Evolutionary conservation across 2,888 invertebrate genomes (phyloP), one percentile per base, ranked within the genome.

Genomic region (Pemphredon lugubris): DNA sequence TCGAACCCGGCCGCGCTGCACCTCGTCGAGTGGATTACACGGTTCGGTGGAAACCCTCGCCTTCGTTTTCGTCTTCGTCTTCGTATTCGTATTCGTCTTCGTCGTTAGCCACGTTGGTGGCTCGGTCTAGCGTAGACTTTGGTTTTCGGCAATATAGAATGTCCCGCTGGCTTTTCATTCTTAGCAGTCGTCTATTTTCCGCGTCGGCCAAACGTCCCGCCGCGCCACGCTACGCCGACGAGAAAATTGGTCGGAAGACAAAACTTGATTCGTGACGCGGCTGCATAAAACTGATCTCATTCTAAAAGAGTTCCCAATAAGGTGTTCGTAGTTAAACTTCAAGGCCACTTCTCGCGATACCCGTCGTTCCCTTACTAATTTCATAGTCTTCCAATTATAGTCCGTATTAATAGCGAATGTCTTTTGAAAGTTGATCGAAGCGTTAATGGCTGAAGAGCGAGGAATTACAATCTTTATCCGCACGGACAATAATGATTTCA

Each of bases 21-120:
- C 77, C 73, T 71, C 65, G 75, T 75, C 71, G 75, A 77, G 75
- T 72, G 72, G 77, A 84, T 83, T 82, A 81, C 82, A 77, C 71
- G 72, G 64, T 55, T 77, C 71, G 69, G 68, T 60, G 54, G 50
- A 69, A 75, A 60, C 71, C 69, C 69, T 72, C n/a, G n/a, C n/a
- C n/a, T n/a, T n/a, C n/a, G n/a, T n/a, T n/a, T n/a, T n/a, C n/a
- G n/a, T n/a, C n/a, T n/a, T n/a, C n/a, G n/a, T n/a, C n/a, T n/a
- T n/a, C n/a, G n/a, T n/a, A n/a, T n/a, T n/a, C n/a, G n/a, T n/a
- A n/a, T n/a, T n/a, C n/a, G n/a, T n/a, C n/a, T n/a, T n/a, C 57
- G 54, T 45, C 58, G 54, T 18, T 42, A 39, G 47, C 53, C 50
- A 14, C 32, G 14, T 11, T 23, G 37, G 14, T 14, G 13, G 42